Evolutionary conservation across 1,140 invertebrate species (phyloP).

Genomic region (Pissodes strobi): DNA sequence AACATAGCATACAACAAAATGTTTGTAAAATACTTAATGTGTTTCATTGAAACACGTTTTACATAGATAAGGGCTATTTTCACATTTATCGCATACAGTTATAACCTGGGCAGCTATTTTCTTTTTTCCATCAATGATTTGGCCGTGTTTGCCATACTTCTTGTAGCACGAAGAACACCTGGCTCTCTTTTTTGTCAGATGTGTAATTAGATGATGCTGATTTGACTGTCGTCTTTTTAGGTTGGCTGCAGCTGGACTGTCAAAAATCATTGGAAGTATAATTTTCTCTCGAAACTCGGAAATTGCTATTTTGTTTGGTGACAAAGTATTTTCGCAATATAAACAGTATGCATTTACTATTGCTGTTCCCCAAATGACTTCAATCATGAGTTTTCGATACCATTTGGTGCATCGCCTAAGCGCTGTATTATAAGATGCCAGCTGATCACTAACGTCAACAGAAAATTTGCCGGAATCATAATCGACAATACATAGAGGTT

Average conservation of each 20-base stretch:
- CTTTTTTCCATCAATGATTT: too few species aligned
- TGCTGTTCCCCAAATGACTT: slow-evolving; percentile 14
- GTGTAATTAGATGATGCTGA: slow-evolving; percentile 11
- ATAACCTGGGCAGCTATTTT: slow-evolving; percentile 17
- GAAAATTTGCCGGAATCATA: slow-evolving; percentile 43
- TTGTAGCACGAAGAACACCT: slow-evolving; percentile 14
- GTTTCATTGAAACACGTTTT: too few species aligned
- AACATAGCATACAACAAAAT: too few species aligned
- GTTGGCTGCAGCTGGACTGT: too few species aligned
- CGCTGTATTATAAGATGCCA: slow-evolving; percentile 35
- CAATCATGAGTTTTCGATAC: slow-evolving; percentile 46
- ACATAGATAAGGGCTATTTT: slow-evolving; percentile 11
- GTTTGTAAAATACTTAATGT: too few species aligned
- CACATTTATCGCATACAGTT: slow-evolving; percentile 12
- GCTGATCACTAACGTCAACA: too few species aligned
- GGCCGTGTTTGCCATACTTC: slow-evolving; percentile 14
- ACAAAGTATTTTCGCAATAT: too few species aligned
- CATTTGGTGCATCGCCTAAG: slow-evolving; percentile 32
- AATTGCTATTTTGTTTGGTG: too few species aligned
- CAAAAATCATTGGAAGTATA: too few species aligned
- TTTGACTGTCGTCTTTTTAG: too few species aligned
- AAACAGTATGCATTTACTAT: too few species aligned
- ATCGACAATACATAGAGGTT: slow-evolving; percentile 39
- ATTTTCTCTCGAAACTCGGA: too few species aligned
- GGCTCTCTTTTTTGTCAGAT: slow-evolving; percentile 16